Evolutionary conservation across 2,113 vertebrate genomes (phyloP).

Genomic region (Mustelus asterias): DNA sequence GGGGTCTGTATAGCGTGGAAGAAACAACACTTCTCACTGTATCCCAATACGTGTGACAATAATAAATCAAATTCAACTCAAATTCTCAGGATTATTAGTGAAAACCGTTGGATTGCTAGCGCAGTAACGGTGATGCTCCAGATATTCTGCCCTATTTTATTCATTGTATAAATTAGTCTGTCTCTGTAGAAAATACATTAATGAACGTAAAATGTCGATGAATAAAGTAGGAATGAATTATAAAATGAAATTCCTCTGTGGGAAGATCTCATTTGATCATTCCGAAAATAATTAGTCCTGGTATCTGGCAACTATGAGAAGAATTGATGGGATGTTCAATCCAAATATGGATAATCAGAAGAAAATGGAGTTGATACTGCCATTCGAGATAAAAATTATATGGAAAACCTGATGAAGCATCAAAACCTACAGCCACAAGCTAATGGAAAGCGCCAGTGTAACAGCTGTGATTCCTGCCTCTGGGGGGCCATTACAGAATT

Average conservation of each 20-base stretch:
- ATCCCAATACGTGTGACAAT: too few relatives aligned
- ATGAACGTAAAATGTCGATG: neutral
- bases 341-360: conserved; percentile 50
- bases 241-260: conserved; percentile 57
- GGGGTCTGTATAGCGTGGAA: neutral
- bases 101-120: neutral
- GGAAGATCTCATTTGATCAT: conserved; percentile 70
- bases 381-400: conserved; percentile 64
- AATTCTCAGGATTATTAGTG: neutral
- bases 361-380: conserved; percentile 69
- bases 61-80: neutral
- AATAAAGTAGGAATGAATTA: conserved; percentile 23
- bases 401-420: conserved; percentile 54
- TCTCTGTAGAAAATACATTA: neutral
- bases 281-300: conserved; percentile 66
- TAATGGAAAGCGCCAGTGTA: conserved; percentile 50
- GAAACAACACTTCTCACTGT: too few relatives aligned
- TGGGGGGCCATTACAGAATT: conserved; percentile 59
- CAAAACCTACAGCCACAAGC: conserved; percentile 49
- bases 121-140: neutral
- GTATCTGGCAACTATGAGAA: conserved; percentile 57
- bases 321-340: conserved; percentile 45
- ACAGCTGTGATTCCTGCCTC: conserved; percentile 54
- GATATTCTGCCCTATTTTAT: neutral
- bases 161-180: neutral